These are phyloP conservation scores for Megaceryle alcyon DNA, from an alignment of 2,797 vertebrate species.

Conservation along the genomic window DNA sequence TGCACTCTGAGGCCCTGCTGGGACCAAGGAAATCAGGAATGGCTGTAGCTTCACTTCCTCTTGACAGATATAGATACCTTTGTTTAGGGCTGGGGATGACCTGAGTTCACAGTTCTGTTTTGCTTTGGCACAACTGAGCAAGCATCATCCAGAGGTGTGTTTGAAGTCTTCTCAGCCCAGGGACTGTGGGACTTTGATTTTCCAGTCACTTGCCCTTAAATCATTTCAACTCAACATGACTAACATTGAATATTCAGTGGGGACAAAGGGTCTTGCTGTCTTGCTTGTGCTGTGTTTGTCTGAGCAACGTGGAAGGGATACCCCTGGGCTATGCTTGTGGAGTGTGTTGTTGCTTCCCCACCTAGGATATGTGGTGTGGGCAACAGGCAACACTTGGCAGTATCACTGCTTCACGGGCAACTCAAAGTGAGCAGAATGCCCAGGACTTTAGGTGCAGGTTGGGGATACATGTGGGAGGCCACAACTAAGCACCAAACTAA, in stretches of 20 bases:
- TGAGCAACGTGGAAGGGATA: background rate
- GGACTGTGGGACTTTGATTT: background rate
- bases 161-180: background rate
- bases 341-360: background rate
- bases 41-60: background rate
- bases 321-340: fast-evolving
- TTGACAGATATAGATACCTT: background rate
- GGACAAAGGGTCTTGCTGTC: background rate
- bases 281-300: background rate
- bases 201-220: background rate
- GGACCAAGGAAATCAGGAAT: background rate
- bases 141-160: background rate
- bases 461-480: background rate
- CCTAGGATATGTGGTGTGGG: background rate
- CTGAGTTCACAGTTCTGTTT: background rate
- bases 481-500: background rate
- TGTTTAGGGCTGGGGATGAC: background rate
- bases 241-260: background rate
- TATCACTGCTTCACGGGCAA: background rate
- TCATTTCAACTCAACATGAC: background rate
- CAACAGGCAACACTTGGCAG: background rate
- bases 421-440: background rate
- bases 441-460: background rate
- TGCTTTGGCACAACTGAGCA: background rate
- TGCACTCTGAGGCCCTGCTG: background rate